These are phyloP conservation scores for Ariopsis seemanni DNA, from an alignment of 2,113 vertebrate genomes.

Conservation along the genomic window DNA sequence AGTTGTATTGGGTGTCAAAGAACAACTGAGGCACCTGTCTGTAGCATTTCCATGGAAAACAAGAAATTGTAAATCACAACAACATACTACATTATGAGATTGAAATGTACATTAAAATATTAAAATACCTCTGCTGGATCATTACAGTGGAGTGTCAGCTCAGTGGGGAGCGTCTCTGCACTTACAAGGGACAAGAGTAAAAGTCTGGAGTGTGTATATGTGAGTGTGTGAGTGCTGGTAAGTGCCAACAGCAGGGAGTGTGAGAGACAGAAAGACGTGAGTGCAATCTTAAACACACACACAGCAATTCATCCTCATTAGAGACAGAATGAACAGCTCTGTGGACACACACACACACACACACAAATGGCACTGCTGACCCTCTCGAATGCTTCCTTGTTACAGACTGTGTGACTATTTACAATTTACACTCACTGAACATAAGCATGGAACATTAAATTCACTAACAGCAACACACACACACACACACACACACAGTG, in stretches of 20 bases:
- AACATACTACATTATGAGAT: not conserved
- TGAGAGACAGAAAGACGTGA: slow-evolving; percentile 19
- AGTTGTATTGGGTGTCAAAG: not conserved
- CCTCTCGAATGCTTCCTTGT: not conserved
- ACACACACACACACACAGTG: not conserved
- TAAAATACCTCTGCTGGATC: too few relatives aligned
- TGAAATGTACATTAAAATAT: not conserved
- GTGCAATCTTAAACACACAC: not conserved
- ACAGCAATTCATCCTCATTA: slow-evolving; percentile 20
- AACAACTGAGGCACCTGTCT: not conserved
- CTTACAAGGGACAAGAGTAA: not conserved
- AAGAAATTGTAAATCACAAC: not conserved
- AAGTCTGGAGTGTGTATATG: slow-evolving; percentile 3
- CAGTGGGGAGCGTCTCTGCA: not conserved
- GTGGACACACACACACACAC: not conserved
- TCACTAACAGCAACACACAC: not conserved
- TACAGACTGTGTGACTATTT: not conserved
- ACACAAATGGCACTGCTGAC: not conserved
- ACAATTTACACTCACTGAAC: not conserved
- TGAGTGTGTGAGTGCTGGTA: not conserved
- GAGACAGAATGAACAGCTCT: not conserved
- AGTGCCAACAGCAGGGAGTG: slow-evolving; percentile 25
- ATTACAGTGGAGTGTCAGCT: not conserved
- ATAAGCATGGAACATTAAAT: not conserved
- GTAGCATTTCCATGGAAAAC: not conserved